Evolutionary conservation across 2,888 invertebrate species (phyloP).

Genomic region (Microplitis manilae): DNA sequence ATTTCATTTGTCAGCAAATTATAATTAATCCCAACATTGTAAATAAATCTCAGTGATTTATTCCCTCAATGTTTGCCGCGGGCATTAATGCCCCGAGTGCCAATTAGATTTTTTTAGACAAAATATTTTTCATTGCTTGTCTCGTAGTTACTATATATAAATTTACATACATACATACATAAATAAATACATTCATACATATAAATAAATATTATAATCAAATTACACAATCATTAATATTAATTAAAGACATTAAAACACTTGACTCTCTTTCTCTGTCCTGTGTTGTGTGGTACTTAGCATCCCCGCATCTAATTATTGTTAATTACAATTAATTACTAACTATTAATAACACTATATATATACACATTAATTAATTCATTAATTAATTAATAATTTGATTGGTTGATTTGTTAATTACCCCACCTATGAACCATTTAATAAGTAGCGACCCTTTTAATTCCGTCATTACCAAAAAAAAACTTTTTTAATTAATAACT

Average conservation of each 20-base stretch:
- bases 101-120: conserved; percentile 5
- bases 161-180: neutral
- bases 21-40: neutral
- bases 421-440: conserved; percentile 67
- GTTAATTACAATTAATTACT: conserved; percentile 11
- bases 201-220: neutral
- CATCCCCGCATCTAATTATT: conserved; percentile 54
- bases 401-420: conserved; percentile 43
- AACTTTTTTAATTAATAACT: neutral
- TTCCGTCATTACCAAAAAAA: conserved; percentile 28
- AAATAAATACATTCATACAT: conserved; percentile 10
- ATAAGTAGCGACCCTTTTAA: conserved; percentile 66
- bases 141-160: neutral
- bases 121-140: neutral
- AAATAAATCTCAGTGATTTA: neutral
- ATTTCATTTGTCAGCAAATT: neutral
- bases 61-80: neutral
- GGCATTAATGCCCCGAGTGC: neutral
- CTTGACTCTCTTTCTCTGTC: conserved; percentile 42
- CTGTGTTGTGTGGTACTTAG: conserved; percentile 61
- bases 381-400: conserved; percentile 50
- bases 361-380: conserved; percentile 44
- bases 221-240: neutral
- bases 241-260: conserved; percentile 4
- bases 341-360: neutral